Evolutionary conservation across 2,113 vertebrate species (phyloP), one percentile per base, ranked within the genome.

Genomic region (Tachycineta bicolor): DNA sequence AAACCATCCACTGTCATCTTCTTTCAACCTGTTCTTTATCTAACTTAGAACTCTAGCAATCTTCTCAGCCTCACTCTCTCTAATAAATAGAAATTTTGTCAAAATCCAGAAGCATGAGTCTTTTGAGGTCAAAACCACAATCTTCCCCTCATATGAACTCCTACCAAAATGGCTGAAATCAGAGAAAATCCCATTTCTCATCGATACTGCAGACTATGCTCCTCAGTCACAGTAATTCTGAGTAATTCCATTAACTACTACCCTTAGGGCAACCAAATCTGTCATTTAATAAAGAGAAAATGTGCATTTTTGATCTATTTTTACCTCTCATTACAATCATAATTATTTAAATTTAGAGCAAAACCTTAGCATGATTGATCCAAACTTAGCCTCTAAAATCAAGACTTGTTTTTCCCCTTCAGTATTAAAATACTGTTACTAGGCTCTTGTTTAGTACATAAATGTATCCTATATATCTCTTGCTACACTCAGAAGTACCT

Each of bases 101-200:
- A 2, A 58, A 68, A 13, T 60, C 23, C 41, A 64, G 11, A 77
- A 50, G 34, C 15, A 59, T 4, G 44, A 83, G 29, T 50, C 73
- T 12, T 68, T 21, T 25, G n/a, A 39, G 15, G 11, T n/a, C 22
- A 63, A 56, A 83, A 37, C 4, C 0, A 0, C 3, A 39, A 8
- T 67, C 44, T 63, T 53, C 49, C 33, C 29, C n/a, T 74, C 68
- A 56, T 11, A 52, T 1, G 3, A 73, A 62, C 16, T 50, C 26
- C 58, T 37, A 77, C 15, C 19, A 58, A 86, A 86, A 89, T 22
- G 28, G 31, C 1, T 58, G 31, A 89, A 39, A 39, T 49, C 71
- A 3, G 18, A 80, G 33, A 5, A 95, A 87, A 84, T 44, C 21
- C 9, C 26, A 74, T 58, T 86, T 20, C 55, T 83, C 33, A 47